Conservation (phyloP, 1,140 invertebrate species). For the Neelides sp. region DNA sequence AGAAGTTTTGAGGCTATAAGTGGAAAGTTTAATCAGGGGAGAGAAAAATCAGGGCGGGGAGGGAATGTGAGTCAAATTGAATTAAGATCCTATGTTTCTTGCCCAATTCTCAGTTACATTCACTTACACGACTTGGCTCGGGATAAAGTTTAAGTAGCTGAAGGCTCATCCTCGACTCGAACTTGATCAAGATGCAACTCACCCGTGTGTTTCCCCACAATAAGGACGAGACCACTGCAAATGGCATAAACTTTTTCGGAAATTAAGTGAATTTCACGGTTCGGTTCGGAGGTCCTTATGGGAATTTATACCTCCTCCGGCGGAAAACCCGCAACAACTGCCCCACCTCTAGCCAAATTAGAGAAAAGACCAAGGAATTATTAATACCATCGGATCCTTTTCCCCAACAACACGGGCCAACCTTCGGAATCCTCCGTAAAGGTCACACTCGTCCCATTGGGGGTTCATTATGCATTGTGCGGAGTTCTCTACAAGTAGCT, state of each 20-base stretch:
- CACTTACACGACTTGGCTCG: neutral
- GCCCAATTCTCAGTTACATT: neutral
- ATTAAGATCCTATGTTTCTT: neutral
- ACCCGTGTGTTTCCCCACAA: neutral
- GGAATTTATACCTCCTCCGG: constrained; percentile 9
- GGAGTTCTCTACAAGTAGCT: too few relatives aligned
- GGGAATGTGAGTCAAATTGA: too few relatives aligned
- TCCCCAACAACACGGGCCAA: constrained; percentile 2
- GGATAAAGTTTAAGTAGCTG: neutral
- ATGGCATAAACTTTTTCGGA: constrained; percentile 15
- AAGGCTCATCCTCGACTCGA: neutral
- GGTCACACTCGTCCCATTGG: too few relatives aligned
- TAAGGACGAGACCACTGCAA: constrained; percentile 2
- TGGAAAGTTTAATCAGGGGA: too few relatives aligned
- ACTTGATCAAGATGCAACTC: neutral
- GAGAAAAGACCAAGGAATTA: neutral
- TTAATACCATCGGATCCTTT: constrained; percentile 2
- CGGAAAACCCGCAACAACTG: constrained; percentile 5
- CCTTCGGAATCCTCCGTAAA: too few relatives aligned
- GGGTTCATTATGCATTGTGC: too few relatives aligned
- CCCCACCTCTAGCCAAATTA: constrained; percentile 3
- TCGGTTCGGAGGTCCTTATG: constrained; percentile 9
- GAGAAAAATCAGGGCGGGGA: too few relatives aligned
- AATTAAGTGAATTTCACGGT: constrained; percentile 16
- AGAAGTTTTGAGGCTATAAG: too few relatives aligned